A percentile compares a stretch with the other conserved stretches of the same genome.
Conservation (phyloP, 2,113 vertebrate genomes). For the Benitochromis conjunctus region DNA sequence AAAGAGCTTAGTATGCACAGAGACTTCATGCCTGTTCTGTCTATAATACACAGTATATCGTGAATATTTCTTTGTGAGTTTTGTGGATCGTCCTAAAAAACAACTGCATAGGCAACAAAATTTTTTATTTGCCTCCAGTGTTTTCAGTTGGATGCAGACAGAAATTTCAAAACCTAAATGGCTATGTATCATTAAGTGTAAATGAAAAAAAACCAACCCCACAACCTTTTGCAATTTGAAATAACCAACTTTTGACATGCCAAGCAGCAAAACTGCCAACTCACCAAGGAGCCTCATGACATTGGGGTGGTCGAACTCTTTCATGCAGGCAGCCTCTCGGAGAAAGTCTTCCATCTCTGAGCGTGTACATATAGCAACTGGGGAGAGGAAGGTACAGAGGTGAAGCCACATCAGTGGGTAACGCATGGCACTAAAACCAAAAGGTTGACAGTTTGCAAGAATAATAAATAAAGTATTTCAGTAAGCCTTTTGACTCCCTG, state of each 20-base stretch:
- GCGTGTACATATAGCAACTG: constrained; percentile 88
- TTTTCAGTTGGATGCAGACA: not conserved
- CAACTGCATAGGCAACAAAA: not conserved
- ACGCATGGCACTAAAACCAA: not conserved
- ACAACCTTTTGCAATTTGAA: not conserved
- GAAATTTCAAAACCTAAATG: not conserved
- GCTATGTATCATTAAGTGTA: not conserved
- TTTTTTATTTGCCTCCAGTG: not conserved
- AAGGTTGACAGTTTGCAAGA: not conserved
- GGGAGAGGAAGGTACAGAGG: not conserved
- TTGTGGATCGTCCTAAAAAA: not conserved
- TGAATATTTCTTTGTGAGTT: not conserved
- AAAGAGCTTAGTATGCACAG: not conserved
- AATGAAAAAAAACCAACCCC: not conserved
- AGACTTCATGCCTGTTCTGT: not conserved
- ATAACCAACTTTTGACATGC: not conserved
- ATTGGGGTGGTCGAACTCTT: constrained; percentile 90
- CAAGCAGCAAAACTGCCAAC: not conserved
- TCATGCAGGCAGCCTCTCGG: constrained; percentile 90
- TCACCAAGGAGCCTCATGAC: constrained; percentile 90
- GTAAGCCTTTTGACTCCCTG: not conserved
- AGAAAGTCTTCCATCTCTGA: constrained; percentile 92
- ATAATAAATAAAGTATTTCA: not conserved
- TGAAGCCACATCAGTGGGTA: not conserved
- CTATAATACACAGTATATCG: not conserved